Evolutionary conservation across 2,797 vertebrate genomes (phyloP).

Genomic region (Sebastes alutus): DNA sequence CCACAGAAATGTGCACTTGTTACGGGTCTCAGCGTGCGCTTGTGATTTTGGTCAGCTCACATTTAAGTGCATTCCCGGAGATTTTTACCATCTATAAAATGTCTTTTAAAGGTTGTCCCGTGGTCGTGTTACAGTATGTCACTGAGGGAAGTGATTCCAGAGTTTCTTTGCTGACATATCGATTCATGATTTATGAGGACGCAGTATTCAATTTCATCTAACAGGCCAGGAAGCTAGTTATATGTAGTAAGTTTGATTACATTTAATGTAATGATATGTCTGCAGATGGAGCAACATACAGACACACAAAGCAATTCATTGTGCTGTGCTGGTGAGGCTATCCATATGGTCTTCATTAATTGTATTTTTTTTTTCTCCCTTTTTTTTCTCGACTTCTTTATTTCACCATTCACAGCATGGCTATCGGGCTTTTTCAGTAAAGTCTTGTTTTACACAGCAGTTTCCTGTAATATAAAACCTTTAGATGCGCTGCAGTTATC

Average conservation of each 20-base stretch:
- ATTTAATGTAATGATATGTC: constrained; percentile 69
- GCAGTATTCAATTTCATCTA: constrained; percentile 72
- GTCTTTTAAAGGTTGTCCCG: constrained; percentile 61
- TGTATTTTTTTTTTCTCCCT: neutral
- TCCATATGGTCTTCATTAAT: constrained; percentile 55
- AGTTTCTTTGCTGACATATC: constrained; percentile 72
- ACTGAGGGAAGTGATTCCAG: constrained; percentile 53
- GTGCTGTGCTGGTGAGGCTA: constrained; percentile 14
- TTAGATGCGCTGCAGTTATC: neutral
- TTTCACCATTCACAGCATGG: neutral
- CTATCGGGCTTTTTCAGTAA: neutral
- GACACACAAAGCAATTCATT: constrained; percentile 24
- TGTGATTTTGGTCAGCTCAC: constrained; percentile 48
- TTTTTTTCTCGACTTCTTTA: neutral
- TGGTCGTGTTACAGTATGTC: constrained; percentile 52
- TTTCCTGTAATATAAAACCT: constrained; percentile 18
- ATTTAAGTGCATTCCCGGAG: constrained; percentile 25
- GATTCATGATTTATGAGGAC: constrained; percentile 78
- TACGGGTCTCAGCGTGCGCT: constrained; percentile 8
- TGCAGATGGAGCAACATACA: constrained; percentile 41
- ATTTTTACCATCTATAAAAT: constrained; percentile 65
- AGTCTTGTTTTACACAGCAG: neutral
- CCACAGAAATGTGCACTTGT: constrained; percentile 39
- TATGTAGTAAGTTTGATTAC: constrained; percentile 77
- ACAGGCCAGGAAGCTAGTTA: constrained; percentile 66